A percentile compares a stretch with the other conserved stretches of the same genome.
Conservation (phyloP, 2,113 vertebrate genomes). For the Sakesphorus luctuosus region DNA sequence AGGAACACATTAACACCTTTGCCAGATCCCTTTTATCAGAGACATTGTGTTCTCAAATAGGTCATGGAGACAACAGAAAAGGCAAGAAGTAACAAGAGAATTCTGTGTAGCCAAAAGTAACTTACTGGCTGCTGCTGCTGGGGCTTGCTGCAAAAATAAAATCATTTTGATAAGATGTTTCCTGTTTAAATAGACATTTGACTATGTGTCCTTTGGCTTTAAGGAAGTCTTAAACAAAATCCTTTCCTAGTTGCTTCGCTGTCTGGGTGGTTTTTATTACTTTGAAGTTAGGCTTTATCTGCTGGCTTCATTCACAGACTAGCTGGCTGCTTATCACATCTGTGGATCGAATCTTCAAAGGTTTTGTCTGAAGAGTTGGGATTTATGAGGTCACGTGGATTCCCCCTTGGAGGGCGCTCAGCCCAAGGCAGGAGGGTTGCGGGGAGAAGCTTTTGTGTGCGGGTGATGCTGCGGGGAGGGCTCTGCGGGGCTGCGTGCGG, state of each 20-base stretch:
- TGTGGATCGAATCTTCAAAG: constrained; percentile 62
- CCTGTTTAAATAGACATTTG: constrained; percentile 52
- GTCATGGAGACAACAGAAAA: not conserved
- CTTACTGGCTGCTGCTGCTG: constrained; percentile 14
- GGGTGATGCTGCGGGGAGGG: not conserved
- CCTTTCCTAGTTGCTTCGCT: constrained; percentile 22
- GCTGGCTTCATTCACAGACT: constrained; percentile 49
- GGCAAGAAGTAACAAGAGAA: not conserved
- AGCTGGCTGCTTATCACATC: constrained; percentile 58
- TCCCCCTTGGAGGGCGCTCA: constrained; percentile 11
- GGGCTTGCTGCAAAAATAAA: constrained; percentile 13
- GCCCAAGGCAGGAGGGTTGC: not conserved
- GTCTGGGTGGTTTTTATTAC: constrained; percentile 43
- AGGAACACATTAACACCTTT: constrained; percentile 49
- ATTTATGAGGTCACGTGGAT: constrained; percentile 52
- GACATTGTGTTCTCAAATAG: not conserved
- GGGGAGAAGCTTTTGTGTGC: constrained; percentile 18
- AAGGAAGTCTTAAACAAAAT: constrained; percentile 17
- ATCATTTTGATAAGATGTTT: constrained; percentile 45
- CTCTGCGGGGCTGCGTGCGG: not conserved
- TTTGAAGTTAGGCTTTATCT: constrained; percentile 62
- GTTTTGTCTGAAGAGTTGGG: constrained; percentile 38
- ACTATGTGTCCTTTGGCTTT: constrained; percentile 30
- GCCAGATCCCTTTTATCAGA: constrained; percentile 23
- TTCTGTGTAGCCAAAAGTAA: not conserved